Percentiles rank a stretch among this genome's conserved stretches.
phyloP scores from a whole-genome alignment of 1,140 invertebrate species.

The Bactericera cockerelli region DNA sequence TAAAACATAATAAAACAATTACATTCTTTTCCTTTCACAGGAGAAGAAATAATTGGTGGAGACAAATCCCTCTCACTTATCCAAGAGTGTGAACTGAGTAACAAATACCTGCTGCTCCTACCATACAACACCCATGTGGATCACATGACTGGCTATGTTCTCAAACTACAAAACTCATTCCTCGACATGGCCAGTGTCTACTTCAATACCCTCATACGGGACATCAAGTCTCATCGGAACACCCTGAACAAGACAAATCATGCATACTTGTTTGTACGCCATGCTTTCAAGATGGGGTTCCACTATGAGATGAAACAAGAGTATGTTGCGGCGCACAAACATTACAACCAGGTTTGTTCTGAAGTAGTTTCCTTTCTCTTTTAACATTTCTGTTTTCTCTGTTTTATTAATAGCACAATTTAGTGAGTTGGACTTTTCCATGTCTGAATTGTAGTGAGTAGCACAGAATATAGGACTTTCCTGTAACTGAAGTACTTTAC shows the following conservation, averaged over 20 bases:
- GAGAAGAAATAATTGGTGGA: slow-evolving; percentile 21
- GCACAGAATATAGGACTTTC: too few relatives aligned
- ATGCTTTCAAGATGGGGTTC: slow-evolving; percentile 97
- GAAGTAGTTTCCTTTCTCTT: slow-evolving; percentile 12
- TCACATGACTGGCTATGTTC: slow-evolving; percentile 63
- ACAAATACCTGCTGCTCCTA: slow-evolving; percentile 78
- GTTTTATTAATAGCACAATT: slow-evolving; percentile 16
- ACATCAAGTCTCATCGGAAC: slow-evolving; percentile 75
- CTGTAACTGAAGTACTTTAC: too few relatives aligned
- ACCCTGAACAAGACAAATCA: slow-evolving; percentile 84
- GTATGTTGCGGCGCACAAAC: slow-evolving; percentile 73
- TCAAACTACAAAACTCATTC: slow-evolving; percentile 30
- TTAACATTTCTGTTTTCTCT: slow-evolving; percentile 12
- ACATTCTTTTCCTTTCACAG: too few relatives aligned
- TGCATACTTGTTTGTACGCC: slow-evolving; percentile 80
- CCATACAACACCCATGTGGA: slow-evolving; percentile 54
- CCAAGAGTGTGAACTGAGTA: slow-evolving; percentile 74
- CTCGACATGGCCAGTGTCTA: slow-evolving; percentile 80
- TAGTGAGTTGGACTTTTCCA: neutral
- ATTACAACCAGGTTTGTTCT: slow-evolving; percentile 25
- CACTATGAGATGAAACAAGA: slow-evolving; percentile 88
- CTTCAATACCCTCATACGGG: slow-evolving; percentile 76
- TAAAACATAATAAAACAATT: too few relatives aligned
- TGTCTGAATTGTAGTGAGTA: too few relatives aligned
- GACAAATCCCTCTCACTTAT: slow-evolving; percentile 81